phyloP scores from a whole-genome alignment of 2,888 invertebrate genomes.

The Drosophila histrio region DNA sequence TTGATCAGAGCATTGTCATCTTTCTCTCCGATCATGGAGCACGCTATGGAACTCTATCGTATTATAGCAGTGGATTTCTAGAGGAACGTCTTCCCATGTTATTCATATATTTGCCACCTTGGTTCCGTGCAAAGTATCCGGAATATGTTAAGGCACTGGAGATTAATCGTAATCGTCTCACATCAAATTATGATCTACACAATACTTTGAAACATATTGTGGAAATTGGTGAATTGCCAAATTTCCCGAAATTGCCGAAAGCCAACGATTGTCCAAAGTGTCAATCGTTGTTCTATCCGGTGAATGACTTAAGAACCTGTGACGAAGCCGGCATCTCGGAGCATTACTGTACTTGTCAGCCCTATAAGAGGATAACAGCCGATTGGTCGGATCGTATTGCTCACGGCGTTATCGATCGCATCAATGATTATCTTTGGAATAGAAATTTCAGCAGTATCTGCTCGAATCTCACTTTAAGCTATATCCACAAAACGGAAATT shows the following conservation, averaged over 20 bases:
- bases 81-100: conserved; percentile 90
- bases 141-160: conserved; percentile 85
- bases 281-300: conserved; percentile 86
- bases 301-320: conserved; percentile 87
- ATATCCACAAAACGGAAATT: conserved; percentile 54
- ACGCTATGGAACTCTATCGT: conserved; percentile 88
- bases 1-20: conserved; percentile 88
- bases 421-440: conserved; percentile 52
- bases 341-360: conserved; percentile 89
- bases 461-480: conserved; percentile 38
- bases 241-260: conserved; percentile 55
- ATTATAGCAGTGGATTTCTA: conserved; percentile 88
- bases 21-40: conserved; percentile 91
- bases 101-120: conserved; percentile 87
- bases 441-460: conserved; percentile 54
- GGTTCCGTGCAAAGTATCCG: conserved; percentile 86
- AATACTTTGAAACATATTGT: conserved; percentile 88
- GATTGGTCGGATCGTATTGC: conserved; percentile 50
- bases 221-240: conserved; percentile 71
- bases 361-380: conserved; percentile 32
- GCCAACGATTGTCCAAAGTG: conserved; percentile 87
- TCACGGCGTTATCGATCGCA: conserved; percentile 36
- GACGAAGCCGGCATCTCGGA: conserved; percentile 87
- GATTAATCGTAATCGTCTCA: conserved; percentile 87
- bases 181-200: conserved; percentile 90